Conservation (phyloP, 2,888 invertebrate species). For the Prosapia bicincta region DNA sequence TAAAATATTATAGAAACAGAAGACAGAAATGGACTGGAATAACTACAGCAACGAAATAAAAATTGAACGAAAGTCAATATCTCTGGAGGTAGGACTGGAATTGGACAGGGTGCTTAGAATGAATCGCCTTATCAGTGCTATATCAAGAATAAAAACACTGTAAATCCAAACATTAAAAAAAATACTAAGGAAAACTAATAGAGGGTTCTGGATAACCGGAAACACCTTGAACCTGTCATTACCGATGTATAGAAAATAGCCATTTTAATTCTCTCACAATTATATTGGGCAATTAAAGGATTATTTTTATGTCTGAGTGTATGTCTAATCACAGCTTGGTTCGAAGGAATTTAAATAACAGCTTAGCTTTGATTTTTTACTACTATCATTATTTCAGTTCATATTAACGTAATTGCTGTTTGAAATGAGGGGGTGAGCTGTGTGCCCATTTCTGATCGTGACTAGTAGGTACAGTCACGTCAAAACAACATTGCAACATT, state of each 20-base stretch:
- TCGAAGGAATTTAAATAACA: constrained; percentile 25
- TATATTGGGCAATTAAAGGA: neutral
- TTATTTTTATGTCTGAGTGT: neutral
- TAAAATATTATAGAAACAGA: no score
- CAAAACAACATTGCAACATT: neutral
- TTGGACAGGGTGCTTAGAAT: neutral
- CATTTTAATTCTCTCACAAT: neutral
- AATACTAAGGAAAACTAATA: neutral
- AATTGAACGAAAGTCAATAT: neutral
- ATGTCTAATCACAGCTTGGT: constrained; percentile 8
- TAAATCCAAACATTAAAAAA: neutral
- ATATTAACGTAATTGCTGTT: constrained; percentile 26
- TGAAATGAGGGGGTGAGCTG: constrained; percentile 4
- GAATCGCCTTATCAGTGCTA: neutral
- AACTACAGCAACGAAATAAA: no score
- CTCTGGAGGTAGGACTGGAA: neutral
- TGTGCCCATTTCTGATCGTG: constrained; percentile 12
- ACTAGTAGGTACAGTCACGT: constrained; percentile 21
- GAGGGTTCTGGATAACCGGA: neutral
- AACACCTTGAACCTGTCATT: neutral
- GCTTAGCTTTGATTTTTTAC: constrained; percentile 25
- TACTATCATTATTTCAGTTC: constrained; percentile 28
- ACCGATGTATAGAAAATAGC: neutral
- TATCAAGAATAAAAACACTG: neutral
- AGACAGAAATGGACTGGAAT: no score